These are phyloP conservation scores for Delichon dasypus DNA, from an alignment of 2,797 vertebrate species.

Conservation along the genomic window DNA sequence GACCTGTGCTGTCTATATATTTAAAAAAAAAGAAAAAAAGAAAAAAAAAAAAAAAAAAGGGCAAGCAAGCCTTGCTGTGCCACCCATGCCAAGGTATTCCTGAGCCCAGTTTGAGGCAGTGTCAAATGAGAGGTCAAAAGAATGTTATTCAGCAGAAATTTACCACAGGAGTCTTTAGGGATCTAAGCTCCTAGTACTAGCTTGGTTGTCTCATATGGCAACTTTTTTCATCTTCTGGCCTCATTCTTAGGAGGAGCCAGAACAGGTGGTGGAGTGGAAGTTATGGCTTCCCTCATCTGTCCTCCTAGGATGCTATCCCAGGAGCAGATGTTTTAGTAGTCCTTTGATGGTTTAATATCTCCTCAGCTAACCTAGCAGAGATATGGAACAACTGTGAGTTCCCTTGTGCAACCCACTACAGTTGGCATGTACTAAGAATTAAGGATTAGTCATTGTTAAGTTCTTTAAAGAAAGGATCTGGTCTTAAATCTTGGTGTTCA, in stretches of 20 bases:
- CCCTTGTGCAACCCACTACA: background rate
- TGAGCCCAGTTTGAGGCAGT: background rate
- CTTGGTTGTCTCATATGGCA: background rate
- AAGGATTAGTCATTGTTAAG: background rate
- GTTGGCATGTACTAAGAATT: background rate
- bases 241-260: background rate
- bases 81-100: background rate
- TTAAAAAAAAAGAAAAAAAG: background rate
- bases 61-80: fast-evolving
- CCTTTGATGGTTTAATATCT: background rate
- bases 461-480: background rate
- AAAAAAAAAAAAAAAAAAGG: no score
- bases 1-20: background rate
- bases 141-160: background rate
- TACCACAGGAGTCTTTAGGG: background rate
- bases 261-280: background rate
- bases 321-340: background rate
- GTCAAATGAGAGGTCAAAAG: background rate
- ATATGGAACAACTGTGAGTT: background rate
- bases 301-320: background rate
- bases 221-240: background rate
- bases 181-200: background rate
- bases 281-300: background rate
- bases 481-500: background rate
- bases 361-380: background rate